phyloP scores from a whole-genome alignment of 2,797 vertebrate genomes.

The Ammospiza maritima region DNA sequence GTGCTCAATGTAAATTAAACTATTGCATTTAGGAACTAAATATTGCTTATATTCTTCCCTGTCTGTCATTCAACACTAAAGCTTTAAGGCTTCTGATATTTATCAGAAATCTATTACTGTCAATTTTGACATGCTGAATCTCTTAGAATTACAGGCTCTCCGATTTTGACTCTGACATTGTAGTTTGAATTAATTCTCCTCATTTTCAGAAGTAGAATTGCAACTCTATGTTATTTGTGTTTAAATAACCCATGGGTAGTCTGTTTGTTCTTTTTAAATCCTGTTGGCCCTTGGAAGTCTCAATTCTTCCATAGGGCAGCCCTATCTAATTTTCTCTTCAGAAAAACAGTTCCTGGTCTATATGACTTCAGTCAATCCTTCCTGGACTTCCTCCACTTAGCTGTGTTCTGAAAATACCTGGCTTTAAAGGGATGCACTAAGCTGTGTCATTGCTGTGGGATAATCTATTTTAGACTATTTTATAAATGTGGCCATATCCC shows the following conservation, averaged over 20 bases:
- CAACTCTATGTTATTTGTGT: not conserved
- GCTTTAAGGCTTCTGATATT: not conserved
- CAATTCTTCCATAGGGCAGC: not conserved
- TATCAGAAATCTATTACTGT: not conserved
- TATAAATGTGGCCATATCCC: not conserved
- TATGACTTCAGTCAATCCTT: not conserved
- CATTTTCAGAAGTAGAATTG: not conserved
- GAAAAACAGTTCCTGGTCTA: not conserved
- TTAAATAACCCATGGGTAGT: not conserved
- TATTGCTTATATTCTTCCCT: not conserved
- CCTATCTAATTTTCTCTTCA: not conserved
- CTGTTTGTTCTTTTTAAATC: not conserved
- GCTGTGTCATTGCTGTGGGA: not conserved
- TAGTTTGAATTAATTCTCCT: not conserved
- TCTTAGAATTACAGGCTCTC: not conserved
- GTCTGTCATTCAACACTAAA: not conserved
- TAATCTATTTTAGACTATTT: not conserved
- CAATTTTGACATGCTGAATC: not conserved
- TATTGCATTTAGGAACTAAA: not conserved
- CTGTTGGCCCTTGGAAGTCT: not conserved
- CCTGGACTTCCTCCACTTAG: not conserved
- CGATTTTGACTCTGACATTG: not conserved
- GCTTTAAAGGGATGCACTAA: not conserved
- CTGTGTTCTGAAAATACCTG: not conserved
- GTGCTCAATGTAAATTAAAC: not conserved